Conservation (phyloP, 2,113 vertebrate species). For the Lontra canadensis region DNA sequence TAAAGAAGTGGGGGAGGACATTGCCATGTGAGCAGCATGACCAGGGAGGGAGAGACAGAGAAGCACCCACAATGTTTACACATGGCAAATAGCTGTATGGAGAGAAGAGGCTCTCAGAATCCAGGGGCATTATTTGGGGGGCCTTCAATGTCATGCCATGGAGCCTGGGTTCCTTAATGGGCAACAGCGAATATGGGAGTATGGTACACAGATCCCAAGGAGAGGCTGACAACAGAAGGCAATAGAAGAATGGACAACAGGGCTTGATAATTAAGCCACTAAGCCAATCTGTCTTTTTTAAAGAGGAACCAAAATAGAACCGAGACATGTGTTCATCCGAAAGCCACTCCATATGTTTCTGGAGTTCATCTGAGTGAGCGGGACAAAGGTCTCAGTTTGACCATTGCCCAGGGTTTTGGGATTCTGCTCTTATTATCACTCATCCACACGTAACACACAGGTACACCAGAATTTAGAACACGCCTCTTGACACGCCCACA, state of each 20-base stretch:
- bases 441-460: neutral
- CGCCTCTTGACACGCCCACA: neutral
- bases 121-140: neutral
- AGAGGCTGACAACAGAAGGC: neutral
- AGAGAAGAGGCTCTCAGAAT: neutral
- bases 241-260: neutral
- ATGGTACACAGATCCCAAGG: neutral
- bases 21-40: neutral
- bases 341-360: slow-evolving; percentile 16
- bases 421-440: neutral
- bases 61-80: neutral
- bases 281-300: slow-evolving; percentile 41
- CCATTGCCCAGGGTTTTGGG: neutral
- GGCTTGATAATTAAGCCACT: slow-evolving; percentile 5
- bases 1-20: neutral
- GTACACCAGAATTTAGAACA: neutral
- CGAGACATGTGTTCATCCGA: neutral
- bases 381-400: slow-evolving; percentile 12
- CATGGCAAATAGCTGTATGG: neutral
- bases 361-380: neutral
- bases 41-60: neutral
- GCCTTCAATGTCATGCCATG: neutral
- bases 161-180: neutral
- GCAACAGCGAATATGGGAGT: neutral
- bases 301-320: slow-evolving; percentile 25